A percentile compares a stretch with the other conserved stretches of the same genome.
phyloP scores from a whole-genome alignment of 1,140 invertebrate species.

The Eueides isabella region DNA sequence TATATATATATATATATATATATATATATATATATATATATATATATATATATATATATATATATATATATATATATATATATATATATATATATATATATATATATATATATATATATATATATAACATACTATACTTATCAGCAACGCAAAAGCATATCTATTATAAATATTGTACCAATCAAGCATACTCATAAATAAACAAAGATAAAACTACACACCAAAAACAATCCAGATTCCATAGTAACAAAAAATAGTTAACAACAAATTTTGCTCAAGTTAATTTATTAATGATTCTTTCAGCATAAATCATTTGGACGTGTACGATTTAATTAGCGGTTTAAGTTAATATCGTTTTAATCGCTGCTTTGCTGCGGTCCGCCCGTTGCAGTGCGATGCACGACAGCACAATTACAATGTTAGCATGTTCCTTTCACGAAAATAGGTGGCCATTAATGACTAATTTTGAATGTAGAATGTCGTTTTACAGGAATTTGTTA shows the following conservation, averaged over 20 bases:
- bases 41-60: too few species aligned
- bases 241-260: neutral
- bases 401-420: constrained; percentile 28
- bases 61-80: too few species aligned
- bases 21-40: too few species aligned
- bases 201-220: too few species aligned
- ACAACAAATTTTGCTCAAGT: neutral
- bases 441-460: constrained; percentile 20
- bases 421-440: constrained; percentile 18
- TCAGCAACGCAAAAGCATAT: too few species aligned
- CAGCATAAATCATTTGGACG: constrained; percentile 27
- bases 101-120: too few species aligned
- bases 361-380: constrained; percentile 31
- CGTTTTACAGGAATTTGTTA: neutral
- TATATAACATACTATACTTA: too few species aligned
- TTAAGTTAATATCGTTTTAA: constrained; percentile 35
- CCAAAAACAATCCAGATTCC: too few species aligned
- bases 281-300: constrained; percentile 4
- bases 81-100: too few species aligned
- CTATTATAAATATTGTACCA: too few species aligned
- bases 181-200: too few species aligned
- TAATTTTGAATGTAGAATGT: neutral
- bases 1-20: too few species aligned
- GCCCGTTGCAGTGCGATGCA: constrained; percentile 16
- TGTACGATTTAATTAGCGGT: constrained; percentile 26